These are phyloP conservation scores for Galeopterus variegatus DNA, from an alignment of 2,113 vertebrate genomes.

Conservation along the genomic window DNA sequence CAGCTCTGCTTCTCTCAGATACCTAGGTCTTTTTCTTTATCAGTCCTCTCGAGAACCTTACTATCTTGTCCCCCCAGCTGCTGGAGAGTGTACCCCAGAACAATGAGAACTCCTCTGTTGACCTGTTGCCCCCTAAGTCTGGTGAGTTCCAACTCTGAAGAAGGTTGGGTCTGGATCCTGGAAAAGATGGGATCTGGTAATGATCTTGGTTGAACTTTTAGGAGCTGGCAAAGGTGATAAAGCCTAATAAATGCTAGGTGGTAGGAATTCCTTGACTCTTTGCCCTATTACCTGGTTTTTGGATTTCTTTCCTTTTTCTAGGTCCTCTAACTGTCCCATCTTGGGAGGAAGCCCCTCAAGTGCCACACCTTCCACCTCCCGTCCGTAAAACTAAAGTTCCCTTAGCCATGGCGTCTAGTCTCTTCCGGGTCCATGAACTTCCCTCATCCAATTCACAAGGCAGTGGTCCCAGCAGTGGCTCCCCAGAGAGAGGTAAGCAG, in stretches of 20 bases:
- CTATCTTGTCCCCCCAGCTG: slow-evolving; percentile 65
- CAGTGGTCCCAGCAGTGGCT: slow-evolving; percentile 58
- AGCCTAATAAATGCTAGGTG: not conserved
- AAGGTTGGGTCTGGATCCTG: not conserved
- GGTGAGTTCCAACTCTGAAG: slow-evolving; percentile 72
- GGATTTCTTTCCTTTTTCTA: slow-evolving; percentile 30
- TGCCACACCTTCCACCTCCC: slow-evolving; percentile 76
- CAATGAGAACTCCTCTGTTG: slow-evolving; percentile 56
- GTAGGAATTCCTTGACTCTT: not conserved
- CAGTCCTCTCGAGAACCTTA: not conserved
- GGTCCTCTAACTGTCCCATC: slow-evolving; percentile 40
- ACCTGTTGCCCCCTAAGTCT: slow-evolving; percentile 69
- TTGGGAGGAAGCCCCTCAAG: slow-evolving; percentile 78
- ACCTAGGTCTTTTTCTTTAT: not conserved
- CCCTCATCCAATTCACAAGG: slow-evolving; percentile 62
- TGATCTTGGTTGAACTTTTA: not conserved
- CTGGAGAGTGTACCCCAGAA: slow-evolving; percentile 78
- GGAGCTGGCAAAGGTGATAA: not conserved
- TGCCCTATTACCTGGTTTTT: not conserved
- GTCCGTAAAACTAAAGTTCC: slow-evolving; percentile 85
- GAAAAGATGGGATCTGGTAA: not conserved
- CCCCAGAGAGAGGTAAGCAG: slow-evolving; percentile 77
- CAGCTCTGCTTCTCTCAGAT: not conserved
- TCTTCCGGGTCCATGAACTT: slow-evolving; percentile 59
- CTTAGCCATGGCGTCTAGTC: slow-evolving; percentile 72